A percentile compares a stretch with the other conserved stretches of the same genome.
Conservation (phyloP, 2,797 vertebrate species). For the Trichosurus vulpecula region DNA sequence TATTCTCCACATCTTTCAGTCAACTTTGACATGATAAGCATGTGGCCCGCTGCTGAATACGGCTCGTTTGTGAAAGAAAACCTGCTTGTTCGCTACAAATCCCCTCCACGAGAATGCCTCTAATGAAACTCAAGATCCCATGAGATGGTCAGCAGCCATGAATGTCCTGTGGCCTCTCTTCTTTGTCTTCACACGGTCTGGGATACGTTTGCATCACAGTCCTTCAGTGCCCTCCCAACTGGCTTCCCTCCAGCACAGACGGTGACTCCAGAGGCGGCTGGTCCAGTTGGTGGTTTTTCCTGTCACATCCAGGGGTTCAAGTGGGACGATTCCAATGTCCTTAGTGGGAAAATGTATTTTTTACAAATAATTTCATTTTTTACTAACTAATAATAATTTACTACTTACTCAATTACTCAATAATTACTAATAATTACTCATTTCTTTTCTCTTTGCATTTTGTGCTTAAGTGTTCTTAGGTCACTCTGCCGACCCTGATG, state of each 20-base stretch:
- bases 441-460: neutral
- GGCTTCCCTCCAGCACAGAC: neutral
- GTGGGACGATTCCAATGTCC: neutral
- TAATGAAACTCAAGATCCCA: no score
- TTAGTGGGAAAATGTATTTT: neutral
- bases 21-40: neutral
- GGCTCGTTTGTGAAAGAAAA: neutral
- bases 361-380: neutral
- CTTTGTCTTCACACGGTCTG: neutral
- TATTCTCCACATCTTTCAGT: neutral
- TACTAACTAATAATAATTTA: neutral
- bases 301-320: neutral
- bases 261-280: accelerated
- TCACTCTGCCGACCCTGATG: neutral
- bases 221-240: neutral
- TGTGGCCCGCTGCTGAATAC: neutral
- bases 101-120: neutral
- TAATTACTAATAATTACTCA: no score
- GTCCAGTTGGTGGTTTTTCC: neutral
- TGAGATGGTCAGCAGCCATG: neutral
- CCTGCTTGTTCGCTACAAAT: neutral
- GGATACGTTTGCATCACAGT: neutral
- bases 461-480: neutral
- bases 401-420: no score
- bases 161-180: neutral